phyloP scores from a whole-genome alignment of 2,797 vertebrate genomes.

The Psittacula derbiana region DNA sequence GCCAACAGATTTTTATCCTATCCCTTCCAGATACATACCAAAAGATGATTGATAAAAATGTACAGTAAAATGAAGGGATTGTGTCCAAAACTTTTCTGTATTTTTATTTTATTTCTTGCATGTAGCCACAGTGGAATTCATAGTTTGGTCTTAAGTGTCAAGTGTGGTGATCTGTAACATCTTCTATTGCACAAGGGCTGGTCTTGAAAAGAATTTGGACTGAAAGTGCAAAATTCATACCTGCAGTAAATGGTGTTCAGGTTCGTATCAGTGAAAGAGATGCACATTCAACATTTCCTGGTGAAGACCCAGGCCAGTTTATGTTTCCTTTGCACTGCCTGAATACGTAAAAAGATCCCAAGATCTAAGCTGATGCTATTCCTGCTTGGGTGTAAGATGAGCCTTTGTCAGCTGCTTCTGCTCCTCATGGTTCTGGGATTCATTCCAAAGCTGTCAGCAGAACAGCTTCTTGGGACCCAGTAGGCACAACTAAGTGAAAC shows the following conservation, averaged over 20 bases:
- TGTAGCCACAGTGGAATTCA: neutral
- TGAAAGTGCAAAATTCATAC: neutral
- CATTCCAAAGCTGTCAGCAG: neutral
- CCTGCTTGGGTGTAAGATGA: neutral
- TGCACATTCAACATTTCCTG: neutral
- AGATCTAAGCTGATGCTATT: neutral
- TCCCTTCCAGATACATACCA: neutral
- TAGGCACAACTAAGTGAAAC: neutral
- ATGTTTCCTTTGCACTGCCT: neutral
- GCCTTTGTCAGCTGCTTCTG: neutral
- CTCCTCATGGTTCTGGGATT: neutral
- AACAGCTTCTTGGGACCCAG: neutral
- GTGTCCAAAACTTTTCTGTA: neutral
- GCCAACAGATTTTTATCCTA: neutral
- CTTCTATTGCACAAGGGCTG: neutral
- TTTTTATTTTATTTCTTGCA: neutral
- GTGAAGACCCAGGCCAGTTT: neutral
- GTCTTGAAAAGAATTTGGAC: neutral
- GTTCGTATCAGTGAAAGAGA: neutral
- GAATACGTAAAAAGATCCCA: neutral
- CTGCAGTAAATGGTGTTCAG: neutral
- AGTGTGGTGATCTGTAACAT: neutral
- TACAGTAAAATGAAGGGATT: neutral
- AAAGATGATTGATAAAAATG: neutral
- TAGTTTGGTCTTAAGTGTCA: neutral